Percentiles rank a stretch among this genome's conserved stretches.
Evolutionary conservation across 2,888 invertebrate genomes (phyloP).

Genomic region (Argyresthia goedartella): DNA sequence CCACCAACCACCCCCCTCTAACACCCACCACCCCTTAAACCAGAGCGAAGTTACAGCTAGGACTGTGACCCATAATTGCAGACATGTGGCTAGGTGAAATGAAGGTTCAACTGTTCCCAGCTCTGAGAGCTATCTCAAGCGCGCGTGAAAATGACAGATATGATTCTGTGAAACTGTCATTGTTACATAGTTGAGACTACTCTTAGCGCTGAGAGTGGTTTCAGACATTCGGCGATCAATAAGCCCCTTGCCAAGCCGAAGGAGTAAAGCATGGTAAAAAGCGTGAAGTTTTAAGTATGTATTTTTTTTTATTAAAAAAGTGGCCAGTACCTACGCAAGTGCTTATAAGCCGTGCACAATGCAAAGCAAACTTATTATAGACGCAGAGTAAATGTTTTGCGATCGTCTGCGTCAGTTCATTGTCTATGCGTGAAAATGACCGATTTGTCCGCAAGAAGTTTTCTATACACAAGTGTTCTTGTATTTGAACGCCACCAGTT

Average conservation of each 20-base stretch:
- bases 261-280: too few species aligned
- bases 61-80: conserved; percentile 64
- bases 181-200: too few species aligned
- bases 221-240: too few species aligned
- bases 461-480: conserved; percentile 35
- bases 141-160: too few species aligned
- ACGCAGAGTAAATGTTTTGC: conserved; percentile 17
- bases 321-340: neutral
- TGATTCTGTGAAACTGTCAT: too few species aligned
- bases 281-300: too few species aligned
- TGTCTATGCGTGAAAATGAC: conserved; percentile 21
- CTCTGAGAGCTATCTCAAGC: too few species aligned
- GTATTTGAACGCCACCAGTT: too few species aligned
- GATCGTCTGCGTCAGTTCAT: conserved; percentile 30
- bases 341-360: neutral
- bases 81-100: conserved; percentile 34
- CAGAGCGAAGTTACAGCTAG: conserved; percentile 49
- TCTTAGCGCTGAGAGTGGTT: too few species aligned
- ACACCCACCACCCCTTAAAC: conserved; percentile 20
- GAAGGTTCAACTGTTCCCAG: neutral
- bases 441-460: conserved; percentile 39
- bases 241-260: too few species aligned
- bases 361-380: neutral
- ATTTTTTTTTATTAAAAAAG: too few species aligned
- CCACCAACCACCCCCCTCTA: conserved; percentile 15